Conservation (phyloP, 2,113 vertebrate genomes). For the Spea bombifrons region DNA sequence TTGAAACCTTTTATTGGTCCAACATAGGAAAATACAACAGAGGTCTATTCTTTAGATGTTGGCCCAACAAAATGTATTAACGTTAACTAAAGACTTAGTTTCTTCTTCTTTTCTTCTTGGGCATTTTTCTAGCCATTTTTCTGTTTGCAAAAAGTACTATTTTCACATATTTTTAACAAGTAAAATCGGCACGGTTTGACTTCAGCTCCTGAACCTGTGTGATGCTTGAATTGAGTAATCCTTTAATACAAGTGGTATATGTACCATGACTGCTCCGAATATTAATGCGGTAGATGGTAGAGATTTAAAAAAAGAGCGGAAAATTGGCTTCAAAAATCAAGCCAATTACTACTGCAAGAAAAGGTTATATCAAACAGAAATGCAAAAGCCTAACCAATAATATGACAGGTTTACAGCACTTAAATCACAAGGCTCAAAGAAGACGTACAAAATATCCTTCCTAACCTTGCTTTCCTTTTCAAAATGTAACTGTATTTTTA, state of each 20-base stretch:
- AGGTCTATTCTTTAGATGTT: too few relatives aligned
- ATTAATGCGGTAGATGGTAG: conserved; percentile 10
- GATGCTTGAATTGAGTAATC: conserved; percentile 44
- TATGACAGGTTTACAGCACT: conserved; percentile 14
- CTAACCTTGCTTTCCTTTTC: background rate
- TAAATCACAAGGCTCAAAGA: conserved; percentile 11
- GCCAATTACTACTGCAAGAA: conserved; percentile 24
- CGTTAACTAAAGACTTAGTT: too few relatives aligned
- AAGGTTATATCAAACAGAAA: conserved; percentile 11
- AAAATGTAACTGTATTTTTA: too few relatives aligned
- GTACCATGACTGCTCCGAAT: conserved; percentile 40
- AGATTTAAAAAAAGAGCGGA: conserved; percentile 49
- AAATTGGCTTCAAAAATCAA: conserved; percentile 39
- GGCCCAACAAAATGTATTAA: too few relatives aligned
- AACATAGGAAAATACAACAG: too few relatives aligned
- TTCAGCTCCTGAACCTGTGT: conserved; percentile 43
- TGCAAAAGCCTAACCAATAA: conserved; percentile 9
- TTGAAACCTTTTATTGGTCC: too few relatives aligned
- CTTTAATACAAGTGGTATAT: conserved; percentile 43
- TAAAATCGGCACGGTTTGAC: conserved; percentile 26
- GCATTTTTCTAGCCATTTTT: too few relatives aligned
- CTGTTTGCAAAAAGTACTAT: conserved; percentile 10
- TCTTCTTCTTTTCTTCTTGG: too few relatives aligned
- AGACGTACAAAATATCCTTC: background rate
- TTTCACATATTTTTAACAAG: conserved; percentile 30